Evolutionary conservation across 2,113 vertebrate genomes (phyloP), one percentile per base, ranked within the genome.

Genomic region (Trochalopteron elliotii): DNA sequence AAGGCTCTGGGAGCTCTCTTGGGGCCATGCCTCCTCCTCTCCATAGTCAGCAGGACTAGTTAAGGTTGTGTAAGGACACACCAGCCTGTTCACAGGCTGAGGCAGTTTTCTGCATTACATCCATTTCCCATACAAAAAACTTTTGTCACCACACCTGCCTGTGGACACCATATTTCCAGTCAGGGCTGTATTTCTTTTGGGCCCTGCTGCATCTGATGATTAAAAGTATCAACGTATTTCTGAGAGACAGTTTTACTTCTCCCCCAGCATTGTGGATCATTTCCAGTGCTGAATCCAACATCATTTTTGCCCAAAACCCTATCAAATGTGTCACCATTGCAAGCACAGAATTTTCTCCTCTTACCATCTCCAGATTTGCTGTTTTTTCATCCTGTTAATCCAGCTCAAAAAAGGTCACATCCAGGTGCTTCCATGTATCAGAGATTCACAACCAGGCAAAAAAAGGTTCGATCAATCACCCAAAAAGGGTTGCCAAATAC

Each of bases 131-230:
- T 2, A 40, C 5, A 49, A 71, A 49, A 71, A 75, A 55, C 0
- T 0, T 9, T 12, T 27, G 28, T 35, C 39, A 44, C 61, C 64
- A 17, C 28, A 60, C 31, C 89, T 35, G 9, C 4, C 74, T 89
- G 49, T 10, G 7, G 42, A 57, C 30, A 39, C 4, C 50, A 10
- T 11, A 40, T 63, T 45, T 59, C 35, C 77, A 55, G 1, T 11
- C 24, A 77, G 24, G 67, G 27, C 25, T 68, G 2, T 19, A 12
- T 49, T 94, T 78, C 65, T 47, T 42, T 25, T 0, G 0, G 28
- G 31, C 22, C 27, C 50, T 69, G 30, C n/a, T 65, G 37, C 9
- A 37, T 12, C 27, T 83, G 50, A 37, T 45, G 15, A 44, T 49
- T 55, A 49, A 56, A 30, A 79, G 10, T 68, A 67, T 1, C 42